Conservation (phyloP, 1,140 invertebrate genomes). For the Galleria mellonella region DNA sequence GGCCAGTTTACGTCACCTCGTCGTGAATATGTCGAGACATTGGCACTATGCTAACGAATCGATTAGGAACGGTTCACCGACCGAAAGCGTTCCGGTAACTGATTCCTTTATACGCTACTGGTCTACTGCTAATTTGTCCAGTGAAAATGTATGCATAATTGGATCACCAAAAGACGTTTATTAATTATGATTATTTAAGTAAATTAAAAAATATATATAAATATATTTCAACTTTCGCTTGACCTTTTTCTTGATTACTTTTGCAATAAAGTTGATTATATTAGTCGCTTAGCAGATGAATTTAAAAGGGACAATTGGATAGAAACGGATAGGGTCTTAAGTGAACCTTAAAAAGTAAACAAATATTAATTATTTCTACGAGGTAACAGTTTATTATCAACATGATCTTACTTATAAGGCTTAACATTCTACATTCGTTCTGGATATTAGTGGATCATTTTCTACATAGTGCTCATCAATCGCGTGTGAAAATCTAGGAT, state of each 20-base stretch:
- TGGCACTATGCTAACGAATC: slow-evolving; percentile 37
- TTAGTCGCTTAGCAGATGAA: no score
- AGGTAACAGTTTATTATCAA: no score
- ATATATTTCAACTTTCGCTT: neutral
- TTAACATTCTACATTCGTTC: slow-evolving; percentile 21
- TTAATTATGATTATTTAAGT: no score
- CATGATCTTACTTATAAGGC: no score
- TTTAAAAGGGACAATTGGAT: no score
- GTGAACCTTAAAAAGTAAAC: no score
- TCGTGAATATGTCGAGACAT: slow-evolving; percentile 37
- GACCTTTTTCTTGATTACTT: no score
- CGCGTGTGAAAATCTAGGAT: slow-evolving; percentile 60
- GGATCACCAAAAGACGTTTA: no score
- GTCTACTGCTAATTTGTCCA: neutral
- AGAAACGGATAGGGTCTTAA: no score
- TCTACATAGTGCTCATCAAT: slow-evolving; percentile 28
- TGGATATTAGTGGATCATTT: slow-evolving; percentile 16
- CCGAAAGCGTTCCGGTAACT: slow-evolving; percentile 17
- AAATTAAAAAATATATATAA: neutral
- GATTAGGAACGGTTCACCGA: slow-evolving; percentile 37
- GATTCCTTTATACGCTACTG: slow-evolving; percentile 7
- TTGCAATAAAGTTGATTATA: no score
- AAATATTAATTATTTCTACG: no score
- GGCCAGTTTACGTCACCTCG: slow-evolving; percentile 31
- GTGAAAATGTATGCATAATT: no score